Base-by-base conservation (phyloP, 2,797 vertebrate species). In the Acanthis flammea region DNA sequence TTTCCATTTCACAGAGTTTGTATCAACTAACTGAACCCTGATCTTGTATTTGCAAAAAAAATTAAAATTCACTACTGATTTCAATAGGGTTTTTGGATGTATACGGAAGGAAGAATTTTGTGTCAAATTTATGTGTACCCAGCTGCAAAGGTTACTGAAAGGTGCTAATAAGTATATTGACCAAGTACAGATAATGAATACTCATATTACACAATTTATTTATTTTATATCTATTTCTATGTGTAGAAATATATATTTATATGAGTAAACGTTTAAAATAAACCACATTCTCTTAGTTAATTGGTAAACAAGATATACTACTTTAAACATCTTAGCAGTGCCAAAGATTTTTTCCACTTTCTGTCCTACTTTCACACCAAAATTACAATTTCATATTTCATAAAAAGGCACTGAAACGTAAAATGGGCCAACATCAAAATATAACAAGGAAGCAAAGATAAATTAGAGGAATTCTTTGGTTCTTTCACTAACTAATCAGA, bases 401-500 rank as follows among this genome's bases (percentile, higher is more conserved):
- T 97, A 96, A 95, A 97, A 97, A 97, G 92, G 80, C 89, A 96
- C 91, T 96, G 96, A 96, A 97, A 97, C 81, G 55, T 98, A 98
- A 98, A 98, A 98, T 93, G 97, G 97, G 92, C 93, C 94, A 96
- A 97, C 96, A 98, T 98, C 96, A 97, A 97, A 98, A 98, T 97
- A 97, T 98, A 97, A 97, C 95, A 97, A 97, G 97, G 96, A 97
- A 97, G 96, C 97, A 95, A 97, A 95, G 96, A 97, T 97, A 97
- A 97, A 98, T 98, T 98, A 98, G 96, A 98, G 84, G 97, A 98
- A 97, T 97, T 97, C 97, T 97, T 98, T 98, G 97, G 96, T 98
- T 98, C 96, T 97, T 98, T 98, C 96, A 96, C 97, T 98, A 97
- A 98, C 98, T 98, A 98, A 98, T 98, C 97, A 98, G 97, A 98